These are phyloP conservation scores for Megaleporinus macrocephalus DNA, from an alignment of 2,113 vertebrate species.

Conservation along the genomic window DNA sequence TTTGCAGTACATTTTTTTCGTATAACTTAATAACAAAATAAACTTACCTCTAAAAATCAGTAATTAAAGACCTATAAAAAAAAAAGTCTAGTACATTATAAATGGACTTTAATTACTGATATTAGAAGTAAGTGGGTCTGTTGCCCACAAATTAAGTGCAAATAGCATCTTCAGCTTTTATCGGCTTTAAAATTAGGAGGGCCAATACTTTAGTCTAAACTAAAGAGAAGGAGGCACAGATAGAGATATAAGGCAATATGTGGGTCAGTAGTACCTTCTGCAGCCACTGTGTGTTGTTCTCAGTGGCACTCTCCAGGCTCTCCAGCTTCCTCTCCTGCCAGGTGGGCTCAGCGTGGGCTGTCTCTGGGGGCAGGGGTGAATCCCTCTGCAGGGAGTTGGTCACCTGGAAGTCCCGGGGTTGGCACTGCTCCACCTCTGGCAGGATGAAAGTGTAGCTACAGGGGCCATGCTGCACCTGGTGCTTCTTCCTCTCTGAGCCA, in stretches of 20 bases:
- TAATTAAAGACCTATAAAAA: neutral
- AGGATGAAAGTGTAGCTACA: slow-evolving; percentile 86
- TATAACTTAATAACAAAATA: too few species aligned
- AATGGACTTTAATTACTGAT: too few species aligned
- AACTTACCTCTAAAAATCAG: neutral
- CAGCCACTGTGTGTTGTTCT: slow-evolving; percentile 86
- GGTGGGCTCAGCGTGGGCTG: slow-evolving; percentile 61
- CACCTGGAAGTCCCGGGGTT: slow-evolving; percentile 69
- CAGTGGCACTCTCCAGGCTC: slow-evolving; percentile 77
- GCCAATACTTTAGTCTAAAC: neutral
- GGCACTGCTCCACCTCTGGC: slow-evolving; percentile 78
- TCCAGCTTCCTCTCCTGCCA: slow-evolving; percentile 78
- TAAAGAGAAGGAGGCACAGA: neutral
- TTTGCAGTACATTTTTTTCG: too few species aligned
- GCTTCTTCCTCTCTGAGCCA: slow-evolving; percentile 70
- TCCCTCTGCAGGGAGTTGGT: slow-evolving; percentile 81
- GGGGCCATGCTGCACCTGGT: slow-evolving; percentile 79
- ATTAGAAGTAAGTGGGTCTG: too few species aligned
- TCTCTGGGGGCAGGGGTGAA: slow-evolving; percentile 64
- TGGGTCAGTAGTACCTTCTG: slow-evolving; percentile 76
- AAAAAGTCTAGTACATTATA: too few species aligned
- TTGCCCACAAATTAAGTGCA: too few species aligned
- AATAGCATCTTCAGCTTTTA: too few species aligned
- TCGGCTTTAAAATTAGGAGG: too few species aligned
- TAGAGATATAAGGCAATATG: slow-evolving; percentile 14